Conservation (phyloP, 2,888 invertebrate species). For the Agriopis leucophaearia region DNA sequence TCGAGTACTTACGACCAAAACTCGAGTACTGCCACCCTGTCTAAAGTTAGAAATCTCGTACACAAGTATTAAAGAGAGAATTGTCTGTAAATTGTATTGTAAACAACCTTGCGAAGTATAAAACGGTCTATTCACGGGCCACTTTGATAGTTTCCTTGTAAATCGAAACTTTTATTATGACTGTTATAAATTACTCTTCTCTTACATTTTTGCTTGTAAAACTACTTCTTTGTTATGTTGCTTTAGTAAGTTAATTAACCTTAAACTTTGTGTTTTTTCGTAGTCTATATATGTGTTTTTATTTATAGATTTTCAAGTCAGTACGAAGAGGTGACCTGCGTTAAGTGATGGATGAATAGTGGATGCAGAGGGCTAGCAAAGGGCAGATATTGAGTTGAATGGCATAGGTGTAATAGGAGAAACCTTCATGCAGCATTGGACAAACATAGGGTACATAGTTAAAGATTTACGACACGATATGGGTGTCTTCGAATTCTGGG, state of each 20-base stretch:
- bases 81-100: constrained; percentile 51
- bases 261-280: neutral
- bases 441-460: too few relatives aligned
- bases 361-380: too few relatives aligned
- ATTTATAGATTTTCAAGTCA: neutral
- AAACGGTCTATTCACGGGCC: constrained; percentile 52
- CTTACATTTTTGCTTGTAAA: constrained; percentile 41
- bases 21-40: too few relatives aligned
- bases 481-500: too few relatives aligned
- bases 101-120: constrained; percentile 46
- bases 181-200: constrained; percentile 57
- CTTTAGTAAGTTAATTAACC: neutral
- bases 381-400: too few relatives aligned
- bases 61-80: constrained; percentile 37
- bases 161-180: constrained; percentile 50
- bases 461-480: too few relatives aligned
- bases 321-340: too few relatives aligned
- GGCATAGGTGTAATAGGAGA: too few relatives aligned
- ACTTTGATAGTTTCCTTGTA: constrained; percentile 51
- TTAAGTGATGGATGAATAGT: too few relatives aligned
- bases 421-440: too few relatives aligned
- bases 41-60: neutral
- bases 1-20: too few relatives aligned
- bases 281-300: neutral
- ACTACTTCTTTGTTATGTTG: constrained; percentile 31